phyloP scores from a whole-genome alignment of 2,888 invertebrate genomes.

The Fabriciana adippe region DNA sequence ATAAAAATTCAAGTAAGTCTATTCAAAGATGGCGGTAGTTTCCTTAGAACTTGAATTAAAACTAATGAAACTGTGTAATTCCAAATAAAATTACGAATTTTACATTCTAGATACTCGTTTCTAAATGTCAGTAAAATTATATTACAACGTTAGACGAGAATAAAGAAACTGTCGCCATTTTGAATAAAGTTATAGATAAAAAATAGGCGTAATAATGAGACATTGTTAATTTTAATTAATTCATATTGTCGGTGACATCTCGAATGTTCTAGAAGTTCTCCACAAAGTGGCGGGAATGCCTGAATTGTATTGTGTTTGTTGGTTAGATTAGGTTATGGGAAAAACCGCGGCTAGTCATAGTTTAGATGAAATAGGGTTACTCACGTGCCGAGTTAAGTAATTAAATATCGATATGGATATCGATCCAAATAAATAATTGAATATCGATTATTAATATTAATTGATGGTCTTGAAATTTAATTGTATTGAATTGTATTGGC shows the following conservation, averaged over 20 bases:
- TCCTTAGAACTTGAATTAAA: too few species aligned
- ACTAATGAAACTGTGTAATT: too few species aligned
- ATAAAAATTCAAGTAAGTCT: too few species aligned
- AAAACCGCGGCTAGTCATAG: conserved; percentile 19
- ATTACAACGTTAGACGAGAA: too few species aligned
- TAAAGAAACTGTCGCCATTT: not conserved
- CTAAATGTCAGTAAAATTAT: too few species aligned
- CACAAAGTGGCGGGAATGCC: conserved; percentile 27
- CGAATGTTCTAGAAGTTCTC: conserved; percentile 18
- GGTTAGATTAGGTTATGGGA: not conserved
- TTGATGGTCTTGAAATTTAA: too few species aligned
- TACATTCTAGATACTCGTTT: too few species aligned
- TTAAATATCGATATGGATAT: not conserved
- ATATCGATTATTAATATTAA: not conserved
- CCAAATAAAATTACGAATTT: too few species aligned
- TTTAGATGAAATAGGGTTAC: conserved; percentile 12
- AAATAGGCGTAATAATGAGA: conserved; percentile 1
- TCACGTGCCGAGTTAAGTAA: conserved; percentile 1
- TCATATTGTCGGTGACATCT: conserved; percentile 16
- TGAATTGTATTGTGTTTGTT: not conserved
- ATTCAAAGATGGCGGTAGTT: too few species aligned
- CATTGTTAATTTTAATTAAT: conserved; percentile 26
- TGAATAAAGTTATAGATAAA: not conserved
- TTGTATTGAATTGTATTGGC: too few species aligned
- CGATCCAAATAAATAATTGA: not conserved